Conservation (phyloP, 2,888 invertebrate genomes). For the Morpho deidamia region DNA sequence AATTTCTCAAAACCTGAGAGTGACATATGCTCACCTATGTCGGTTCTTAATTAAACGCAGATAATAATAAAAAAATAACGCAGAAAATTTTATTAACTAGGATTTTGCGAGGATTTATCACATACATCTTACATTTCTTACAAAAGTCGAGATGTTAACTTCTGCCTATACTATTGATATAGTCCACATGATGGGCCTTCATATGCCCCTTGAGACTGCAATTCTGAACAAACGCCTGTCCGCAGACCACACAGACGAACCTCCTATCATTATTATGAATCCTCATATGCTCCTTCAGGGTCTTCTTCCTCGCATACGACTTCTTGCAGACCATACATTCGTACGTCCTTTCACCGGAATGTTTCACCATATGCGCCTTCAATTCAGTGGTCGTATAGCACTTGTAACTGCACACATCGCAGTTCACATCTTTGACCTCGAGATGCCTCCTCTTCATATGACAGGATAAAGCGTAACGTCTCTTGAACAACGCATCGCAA, state of each 20-base stretch:
- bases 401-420: constrained; percentile 42
- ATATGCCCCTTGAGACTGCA: constrained; percentile 65
- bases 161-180: neutral
- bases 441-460: constrained; percentile 58
- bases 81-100: no score
- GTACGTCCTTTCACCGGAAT: constrained; percentile 38
- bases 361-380: constrained; percentile 40
- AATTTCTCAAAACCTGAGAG: no score
- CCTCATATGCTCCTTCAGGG: constrained; percentile 45
- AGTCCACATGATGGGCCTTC: constrained; percentile 50
- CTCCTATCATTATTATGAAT: constrained; percentile 52
- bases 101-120: no score
- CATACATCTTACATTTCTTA: no score
- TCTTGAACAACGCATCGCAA: constrained; percentile 33
- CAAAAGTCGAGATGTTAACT: neutral
- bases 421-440: constrained; percentile 45
- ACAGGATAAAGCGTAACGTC: constrained; percentile 36
- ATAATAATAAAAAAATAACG: no score
- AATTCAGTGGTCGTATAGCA: constrained; percentile 43
- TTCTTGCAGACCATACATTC: constrained; percentile 62
- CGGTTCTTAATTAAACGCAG: no score
- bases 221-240: constrained; percentile 65
- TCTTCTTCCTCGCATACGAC: constrained; percentile 44
- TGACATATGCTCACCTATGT: no score
- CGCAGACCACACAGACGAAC: constrained; percentile 62